phyloP scores from a whole-genome alignment of 2,113 vertebrate species.

The Steatornis caripensis region DNA sequence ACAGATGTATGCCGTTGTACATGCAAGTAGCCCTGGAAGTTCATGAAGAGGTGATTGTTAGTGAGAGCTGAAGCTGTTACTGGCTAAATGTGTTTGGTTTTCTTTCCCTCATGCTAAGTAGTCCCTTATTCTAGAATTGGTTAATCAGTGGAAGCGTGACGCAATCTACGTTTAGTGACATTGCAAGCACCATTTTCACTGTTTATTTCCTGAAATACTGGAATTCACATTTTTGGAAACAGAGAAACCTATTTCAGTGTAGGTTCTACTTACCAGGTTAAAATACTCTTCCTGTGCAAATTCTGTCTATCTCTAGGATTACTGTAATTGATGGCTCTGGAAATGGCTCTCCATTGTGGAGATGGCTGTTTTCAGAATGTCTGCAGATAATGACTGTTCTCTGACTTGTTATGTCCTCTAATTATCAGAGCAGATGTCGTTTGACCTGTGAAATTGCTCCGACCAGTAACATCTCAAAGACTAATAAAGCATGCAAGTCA shows the following conservation, averaged over 20 bases:
- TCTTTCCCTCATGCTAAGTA: neutral
- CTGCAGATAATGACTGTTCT: constrained; percentile 29
- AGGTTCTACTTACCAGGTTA: neutral
- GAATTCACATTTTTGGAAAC: neutral
- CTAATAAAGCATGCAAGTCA: neutral
- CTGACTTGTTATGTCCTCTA: constrained; percentile 12
- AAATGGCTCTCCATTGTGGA: no score
- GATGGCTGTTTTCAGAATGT: constrained; percentile 28
- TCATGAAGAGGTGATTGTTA: neutral
- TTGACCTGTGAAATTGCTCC: neutral
- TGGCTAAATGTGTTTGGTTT: neutral
- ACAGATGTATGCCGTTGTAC: fast-evolving
- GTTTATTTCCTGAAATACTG: neutral
- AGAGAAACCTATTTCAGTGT: neutral
- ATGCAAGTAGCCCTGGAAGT: neutral
- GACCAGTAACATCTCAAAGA: neutral
- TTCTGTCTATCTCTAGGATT: neutral
- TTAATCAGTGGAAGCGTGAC: neutral
- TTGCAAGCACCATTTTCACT: neutral
- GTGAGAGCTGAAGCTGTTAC: neutral
- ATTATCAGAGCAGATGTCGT: neutral
- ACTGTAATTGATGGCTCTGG: neutral
- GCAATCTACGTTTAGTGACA: neutral
- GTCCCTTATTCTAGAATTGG: neutral
- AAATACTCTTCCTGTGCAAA: neutral